Percentiles rank a stretch among this genome's conserved stretches.
phyloP scores from a whole-genome alignment of 1,140 invertebrate genomes.

The Lordiphosa mommai region DNA sequence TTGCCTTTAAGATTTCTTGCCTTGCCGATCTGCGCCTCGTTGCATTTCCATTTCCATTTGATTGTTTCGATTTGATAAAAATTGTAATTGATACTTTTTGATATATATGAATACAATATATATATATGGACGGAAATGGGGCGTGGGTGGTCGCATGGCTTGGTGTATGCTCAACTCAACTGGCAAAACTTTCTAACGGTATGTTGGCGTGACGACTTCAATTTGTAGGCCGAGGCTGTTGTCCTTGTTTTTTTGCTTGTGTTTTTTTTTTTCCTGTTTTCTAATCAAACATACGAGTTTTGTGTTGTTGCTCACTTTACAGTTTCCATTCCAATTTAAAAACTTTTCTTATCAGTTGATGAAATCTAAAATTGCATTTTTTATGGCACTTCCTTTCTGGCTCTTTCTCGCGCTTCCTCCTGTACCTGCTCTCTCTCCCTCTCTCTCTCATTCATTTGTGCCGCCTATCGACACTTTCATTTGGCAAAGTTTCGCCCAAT shows the following conservation, averaged over 20 bases:
- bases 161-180: slow-evolving; percentile 6
- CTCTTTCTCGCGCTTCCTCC: background rate
- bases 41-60: slow-evolving; percentile 50
- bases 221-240: slow-evolving; percentile 52
- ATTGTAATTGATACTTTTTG: slow-evolving; percentile 67
- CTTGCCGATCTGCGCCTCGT: slow-evolving; percentile 34
- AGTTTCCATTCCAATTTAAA: slow-evolving; percentile 74
- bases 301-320: slow-evolving; percentile 60
- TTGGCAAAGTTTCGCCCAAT: slow-evolving; percentile 51
- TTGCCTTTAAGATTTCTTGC: slow-evolving; percentile 51
- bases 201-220: slow-evolving; percentile 60
- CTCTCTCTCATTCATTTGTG: slow-evolving; percentile 9
- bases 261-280: slow-evolving; percentile 51
- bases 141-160: slow-evolving; percentile 26
- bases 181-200: slow-evolving; percentile 66
- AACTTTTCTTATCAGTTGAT: slow-evolving; percentile 77
- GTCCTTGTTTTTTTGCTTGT: slow-evolving; percentile 11
- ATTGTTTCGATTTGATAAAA: slow-evolving; percentile 59
- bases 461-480: slow-evolving; percentile 67
- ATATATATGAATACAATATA: slow-evolving; percentile 3
- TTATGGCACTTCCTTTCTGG: slow-evolving; percentile 63
- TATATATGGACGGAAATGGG: background rate
- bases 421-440: background rate
- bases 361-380: slow-evolving; percentile 77
- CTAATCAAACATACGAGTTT: slow-evolving; percentile 60